Evolutionary conservation across 2,888 invertebrate species (phyloP), one percentile per base, ranked within the genome.

Genomic region (Eurytoma adleriae): DNA sequence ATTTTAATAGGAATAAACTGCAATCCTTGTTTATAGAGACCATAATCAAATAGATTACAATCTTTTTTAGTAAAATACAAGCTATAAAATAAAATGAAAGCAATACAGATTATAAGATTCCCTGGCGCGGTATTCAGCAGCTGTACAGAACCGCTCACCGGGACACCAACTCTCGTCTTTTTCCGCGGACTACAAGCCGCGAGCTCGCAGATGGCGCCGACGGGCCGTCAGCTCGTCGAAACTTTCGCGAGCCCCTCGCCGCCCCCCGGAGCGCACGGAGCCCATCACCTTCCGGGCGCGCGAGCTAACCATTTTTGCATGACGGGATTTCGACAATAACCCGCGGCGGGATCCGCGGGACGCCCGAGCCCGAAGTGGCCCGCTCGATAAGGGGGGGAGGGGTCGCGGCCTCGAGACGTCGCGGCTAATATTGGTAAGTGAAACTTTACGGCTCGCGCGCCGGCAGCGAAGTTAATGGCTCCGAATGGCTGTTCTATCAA

Each of bases 371-470:
- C 40, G 73, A 77, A 80, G 77, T 78, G 70, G 78, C 69, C 74
- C 62, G 75, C 75, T 66, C 78, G 81, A 78, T 81, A 78, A 74
- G 80, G 64, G 70, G 73, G 70, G 64, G 50, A 14, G 18, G 27
- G 50, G 12, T 18, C 14, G 48, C 67, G 30, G n/a, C n/a, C n/a
- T 18, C 18, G 62, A 56, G 66, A 74, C 18, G 64, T 50, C 50
- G 40, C 61, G 57, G 68, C 70, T 78, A 80, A 80, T 80, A 78
- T 80, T 48, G 73, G 69, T 18, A 78, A 78, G 74, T 78, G 74
- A 81, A 78, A 78, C 78, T 81, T 81, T 70, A 78, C 74, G 81
- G 48, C 16, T 14, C n/a, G 2, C 50, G 24, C 61, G 7, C 48
- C 18, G 10, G 30, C 12, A 40, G 16, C 16, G n/a, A 50, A 73